These are phyloP conservation scores for Valencia hispanica DNA, from an alignment of 2,797 vertebrate species.

Conservation along the genomic window DNA sequence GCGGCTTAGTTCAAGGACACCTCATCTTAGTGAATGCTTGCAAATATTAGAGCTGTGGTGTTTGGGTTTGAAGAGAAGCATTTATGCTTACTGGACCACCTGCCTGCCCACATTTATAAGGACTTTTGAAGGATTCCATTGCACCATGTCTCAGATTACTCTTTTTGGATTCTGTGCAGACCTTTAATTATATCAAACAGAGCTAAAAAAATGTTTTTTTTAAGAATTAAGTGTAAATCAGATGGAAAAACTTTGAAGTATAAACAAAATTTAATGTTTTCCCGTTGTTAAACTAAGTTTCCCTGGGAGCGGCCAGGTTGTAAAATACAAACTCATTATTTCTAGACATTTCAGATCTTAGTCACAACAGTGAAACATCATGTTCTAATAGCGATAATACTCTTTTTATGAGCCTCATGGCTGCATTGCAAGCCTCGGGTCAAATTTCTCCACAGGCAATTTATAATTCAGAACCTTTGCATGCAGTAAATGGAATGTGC, in stretches of 20 bases:
- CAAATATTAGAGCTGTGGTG: background rate
- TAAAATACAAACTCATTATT: background rate
- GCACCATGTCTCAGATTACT: too few species aligned
- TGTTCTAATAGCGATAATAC: constrained; percentile 35
- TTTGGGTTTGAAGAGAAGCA: background rate
- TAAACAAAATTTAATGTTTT: background rate
- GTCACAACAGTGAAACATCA: constrained; percentile 5
- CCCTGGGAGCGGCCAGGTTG: background rate
- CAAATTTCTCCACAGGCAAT: constrained; percentile 45
- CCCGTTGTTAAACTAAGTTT: background rate
- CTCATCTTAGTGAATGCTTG: background rate
- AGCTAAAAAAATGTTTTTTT: too few species aligned
- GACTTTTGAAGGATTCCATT: background rate
- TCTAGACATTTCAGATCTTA: background rate
- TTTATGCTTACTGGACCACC: background rate
- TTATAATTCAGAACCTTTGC: constrained; percentile 38
- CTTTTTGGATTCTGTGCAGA: background rate
- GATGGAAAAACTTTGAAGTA: background rate
- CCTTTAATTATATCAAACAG: background rate
- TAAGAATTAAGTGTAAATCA: background rate
- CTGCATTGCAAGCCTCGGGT: constrained; percentile 36
- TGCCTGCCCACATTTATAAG: background rate
- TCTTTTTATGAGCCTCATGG: constrained; percentile 24
- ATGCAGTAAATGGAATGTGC: constrained; percentile 50
- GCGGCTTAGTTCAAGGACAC: constrained; percentile 14